Percentiles rank a stretch among this genome's conserved stretches.
These are phyloP conservation scores for Leucopsar rothschildi DNA, from an alignment of 2,113 vertebrate species.

Conservation along the genomic window DNA sequence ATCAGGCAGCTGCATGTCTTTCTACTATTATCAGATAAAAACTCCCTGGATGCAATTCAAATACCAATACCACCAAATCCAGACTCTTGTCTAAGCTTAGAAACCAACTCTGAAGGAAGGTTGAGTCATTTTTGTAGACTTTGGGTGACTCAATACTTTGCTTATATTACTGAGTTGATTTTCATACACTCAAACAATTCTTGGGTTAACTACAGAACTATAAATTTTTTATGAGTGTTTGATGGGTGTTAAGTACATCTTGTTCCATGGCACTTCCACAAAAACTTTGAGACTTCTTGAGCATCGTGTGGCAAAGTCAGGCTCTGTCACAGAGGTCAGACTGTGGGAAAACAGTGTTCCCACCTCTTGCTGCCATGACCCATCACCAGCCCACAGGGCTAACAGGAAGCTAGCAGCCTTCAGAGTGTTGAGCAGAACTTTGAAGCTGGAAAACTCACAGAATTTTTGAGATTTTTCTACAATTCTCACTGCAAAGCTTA, in stretches of 20 bases:
- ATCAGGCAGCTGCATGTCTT: background rate
- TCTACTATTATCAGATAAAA: background rate
- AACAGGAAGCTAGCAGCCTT: background rate
- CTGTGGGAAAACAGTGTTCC: background rate
- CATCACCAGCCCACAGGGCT: background rate
- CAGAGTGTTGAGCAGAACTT: background rate
- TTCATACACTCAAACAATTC: background rate
- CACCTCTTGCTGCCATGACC: background rate
- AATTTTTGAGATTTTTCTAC: background rate
- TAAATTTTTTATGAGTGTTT: accelerated
- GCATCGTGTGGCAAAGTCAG: accelerated
- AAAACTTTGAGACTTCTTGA: background rate
- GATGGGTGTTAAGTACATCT: background rate
- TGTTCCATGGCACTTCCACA: background rate
- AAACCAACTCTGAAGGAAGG: background rate
- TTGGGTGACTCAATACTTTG: background rate
- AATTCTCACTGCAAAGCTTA: background rate
- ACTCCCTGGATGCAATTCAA: background rate
- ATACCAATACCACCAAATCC: background rate
- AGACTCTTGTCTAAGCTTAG: background rate
- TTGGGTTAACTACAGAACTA: background rate
- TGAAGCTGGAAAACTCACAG: background rate
- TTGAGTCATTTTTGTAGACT: background rate
- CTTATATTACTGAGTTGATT: background rate
- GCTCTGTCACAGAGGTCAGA: background rate